Conservation (phyloP, 2,888 invertebrate genomes). For the Zygaena filipendulae region DNA sequence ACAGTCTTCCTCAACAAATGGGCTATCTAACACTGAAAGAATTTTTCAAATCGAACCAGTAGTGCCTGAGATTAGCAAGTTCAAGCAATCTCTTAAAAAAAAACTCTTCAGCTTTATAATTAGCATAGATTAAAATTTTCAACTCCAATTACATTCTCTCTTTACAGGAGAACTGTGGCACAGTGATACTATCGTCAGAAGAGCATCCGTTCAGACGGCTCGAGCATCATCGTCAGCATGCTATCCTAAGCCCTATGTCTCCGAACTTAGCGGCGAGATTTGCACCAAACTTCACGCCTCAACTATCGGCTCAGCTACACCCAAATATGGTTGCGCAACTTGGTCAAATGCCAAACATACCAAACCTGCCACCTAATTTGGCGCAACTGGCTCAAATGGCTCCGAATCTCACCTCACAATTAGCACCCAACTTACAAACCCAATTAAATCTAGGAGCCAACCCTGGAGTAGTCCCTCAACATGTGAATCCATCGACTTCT, state of each 20-base stretch:
- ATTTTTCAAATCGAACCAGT: too few relatives aligned
- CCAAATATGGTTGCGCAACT: conserved; percentile 61
- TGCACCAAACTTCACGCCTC: conserved; percentile 64
- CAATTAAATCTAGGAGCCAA: conserved; percentile 49
- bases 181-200: conserved; percentile 76
- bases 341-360: conserved; percentile 47
- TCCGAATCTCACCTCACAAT: conserved; percentile 46
- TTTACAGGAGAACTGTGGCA: conserved; percentile 80
- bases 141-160: too few relatives aligned
- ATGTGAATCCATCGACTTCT: conserved; percentile 71
- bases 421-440: conserved; percentile 54
- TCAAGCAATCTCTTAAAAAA: too few relatives aligned
- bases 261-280: conserved; percentile 67
- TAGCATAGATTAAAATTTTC: not conserved
- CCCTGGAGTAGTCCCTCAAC: conserved; percentile 43
- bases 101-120: too few relatives aligned
- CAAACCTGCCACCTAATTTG: conserved; percentile 53
- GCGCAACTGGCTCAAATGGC: conserved; percentile 60
- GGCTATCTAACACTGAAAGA: too few relatives aligned
- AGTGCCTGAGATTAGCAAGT: too few relatives aligned
- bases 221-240: conserved; percentile 89
- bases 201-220: conserved; percentile 84
- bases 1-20: too few relatives aligned
- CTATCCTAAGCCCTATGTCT: conserved; percentile 73
- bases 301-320: conserved; percentile 54